Conservation (phyloP, 2,797 vertebrate genomes). For the Hirundo rustica region DNA sequence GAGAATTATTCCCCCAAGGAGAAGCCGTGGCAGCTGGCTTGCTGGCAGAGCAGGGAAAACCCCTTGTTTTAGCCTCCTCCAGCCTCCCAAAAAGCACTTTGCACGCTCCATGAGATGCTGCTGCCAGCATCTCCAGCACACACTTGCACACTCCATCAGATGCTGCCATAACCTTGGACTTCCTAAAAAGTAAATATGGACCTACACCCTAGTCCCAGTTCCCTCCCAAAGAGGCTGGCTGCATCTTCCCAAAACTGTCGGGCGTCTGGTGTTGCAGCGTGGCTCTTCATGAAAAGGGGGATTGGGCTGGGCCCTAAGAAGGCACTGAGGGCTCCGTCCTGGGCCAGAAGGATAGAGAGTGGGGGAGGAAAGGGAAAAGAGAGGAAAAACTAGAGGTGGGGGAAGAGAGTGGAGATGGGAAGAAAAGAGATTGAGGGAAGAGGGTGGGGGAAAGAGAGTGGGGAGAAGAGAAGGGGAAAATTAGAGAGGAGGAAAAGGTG, state of each 20-base stretch:
- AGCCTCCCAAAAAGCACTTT: neutral
- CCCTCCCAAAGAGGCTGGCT: neutral
- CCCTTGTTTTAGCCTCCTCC: neutral
- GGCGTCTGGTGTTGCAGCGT: neutral
- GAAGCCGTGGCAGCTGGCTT: neutral
- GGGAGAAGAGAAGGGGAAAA: neutral
- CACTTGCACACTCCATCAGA: neutral
- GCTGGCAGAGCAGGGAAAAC: neutral
- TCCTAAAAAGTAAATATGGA: neutral
- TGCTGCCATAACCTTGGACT: neutral
- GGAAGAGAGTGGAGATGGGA: neutral
- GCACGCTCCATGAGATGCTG: neutral
- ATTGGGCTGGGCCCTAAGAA: neutral
- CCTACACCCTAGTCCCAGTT: neutral
- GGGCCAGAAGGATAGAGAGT: neutral
- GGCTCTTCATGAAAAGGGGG: neutral
- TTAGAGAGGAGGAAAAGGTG: neutral
- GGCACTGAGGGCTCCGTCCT: neutral
- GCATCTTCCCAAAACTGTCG: neutral
- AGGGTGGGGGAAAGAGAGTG: neutral
- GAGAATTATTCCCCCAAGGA: neutral
- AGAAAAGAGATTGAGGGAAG: neutral
- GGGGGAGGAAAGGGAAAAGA: neutral
- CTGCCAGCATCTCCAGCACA: too few relatives aligned
- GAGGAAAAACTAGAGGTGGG: neutral